Evolutionary conservation across 2,888 invertebrate species (phyloP), one percentile per base, ranked within the genome.

Genomic region (Pammene fasciana): DNA sequence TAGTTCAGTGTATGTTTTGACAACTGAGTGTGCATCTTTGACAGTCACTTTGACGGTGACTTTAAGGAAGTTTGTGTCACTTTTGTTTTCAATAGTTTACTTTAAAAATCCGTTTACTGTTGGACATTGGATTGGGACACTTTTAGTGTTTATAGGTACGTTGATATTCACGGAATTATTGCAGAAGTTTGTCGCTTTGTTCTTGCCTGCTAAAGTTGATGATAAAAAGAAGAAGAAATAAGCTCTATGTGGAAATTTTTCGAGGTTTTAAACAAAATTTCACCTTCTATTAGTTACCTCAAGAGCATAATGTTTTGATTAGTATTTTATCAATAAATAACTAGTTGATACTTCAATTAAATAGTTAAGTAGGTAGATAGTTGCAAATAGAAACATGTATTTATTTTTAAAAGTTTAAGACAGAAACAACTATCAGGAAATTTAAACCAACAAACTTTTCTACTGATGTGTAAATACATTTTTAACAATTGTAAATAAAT

Each of bases 21-120:
- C 99, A 0, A 97, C 99, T 0, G 98, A 98, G 86, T 98, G 98
- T 82, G 94, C 97, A 0, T 98, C 99, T 0, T 88, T 99, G 55
- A 98, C 98, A 0, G 99, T 99, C 0, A 99, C 99, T 0, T 92
- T 99, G 75, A 98, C 99, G 0, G 96, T 99, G 41, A 99, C 99
- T 0, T 88, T 99, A 66, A 94, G 99, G 61, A 99, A 99, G 89
- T 99, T 99, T 83, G 94, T 97, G 43, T 99, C 99, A 0, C 92
- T 99, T 46, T 87, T 99, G n/a, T 96, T 99, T 83, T 99, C 99
- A 0, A 98, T 99, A 76, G 78, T 97, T 60, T 98, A 99, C 87
- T 99, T 99, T 84, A 94, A 95, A 78, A 99, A 99, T 93, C 96
- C 97, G 0, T 99, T 99, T 82, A 99, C 99, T 0, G 9, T 95